Evolutionary conservation across 1,140 invertebrate species (phyloP), one percentile per base, ranked within the genome.

Genomic region (Bombus huntii): DNA sequence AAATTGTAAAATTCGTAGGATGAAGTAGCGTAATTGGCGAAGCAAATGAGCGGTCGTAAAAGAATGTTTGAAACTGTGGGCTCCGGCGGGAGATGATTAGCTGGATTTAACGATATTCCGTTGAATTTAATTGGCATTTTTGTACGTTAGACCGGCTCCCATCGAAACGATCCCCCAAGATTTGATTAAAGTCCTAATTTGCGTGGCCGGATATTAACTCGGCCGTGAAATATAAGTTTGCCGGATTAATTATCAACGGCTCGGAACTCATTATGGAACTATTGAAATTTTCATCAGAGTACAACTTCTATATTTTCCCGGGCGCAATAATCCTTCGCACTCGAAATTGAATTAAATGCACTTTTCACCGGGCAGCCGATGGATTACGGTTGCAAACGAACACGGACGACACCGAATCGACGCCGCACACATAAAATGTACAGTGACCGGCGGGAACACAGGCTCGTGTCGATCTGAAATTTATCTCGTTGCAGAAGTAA

Each of bases 171-270:
- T 81, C 72, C 39, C 76, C 39, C 66, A 70, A 87, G 86, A 89
- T 90, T 87, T 89, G 81, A 90, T 90, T 90, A 90, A 90, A 89
- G 85, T 85, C 89, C 81, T 87, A 87, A 90, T 87, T 90, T 82
- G 70, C 88, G 89, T 82, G 85, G 86, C 34, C 68, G 39, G 82
- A 85, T 87, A 89, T 90, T 90, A 90, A 90, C 88, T 88, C 71
- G 86, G 75, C 80, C 75, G 71, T 68, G 81, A 82, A 86, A 85
- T 90, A 90, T 90, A 90, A 90, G 86, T 90, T 90, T 82, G 89
- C 72, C n/a, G 59, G 85, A 90, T 90, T 90, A 87, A 90, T 90
- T 88, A 90, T 89, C 78, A 85, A 85, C 77, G 62, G 88, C 75
- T 76, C 42, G 71, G 31, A 90, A 88, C 88, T 90, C 89, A 77